Percentiles rank a stretch among this genome's conserved stretches.
Conservation (phyloP, 2,888 invertebrate genomes). For the Pterostichus madidus region DNA sequence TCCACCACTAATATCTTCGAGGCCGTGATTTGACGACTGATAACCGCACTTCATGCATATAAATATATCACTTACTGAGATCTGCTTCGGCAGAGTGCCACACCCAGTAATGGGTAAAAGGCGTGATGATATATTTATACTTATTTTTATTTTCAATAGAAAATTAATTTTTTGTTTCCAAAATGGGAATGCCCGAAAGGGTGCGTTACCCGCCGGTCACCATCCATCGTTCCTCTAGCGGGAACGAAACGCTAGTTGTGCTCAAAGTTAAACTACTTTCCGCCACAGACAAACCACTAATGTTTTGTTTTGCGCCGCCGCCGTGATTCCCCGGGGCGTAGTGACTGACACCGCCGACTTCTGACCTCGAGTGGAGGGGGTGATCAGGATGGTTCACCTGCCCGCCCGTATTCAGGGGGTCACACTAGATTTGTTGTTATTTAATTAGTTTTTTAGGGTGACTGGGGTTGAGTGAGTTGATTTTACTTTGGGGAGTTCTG, state of each 20-base stretch:
- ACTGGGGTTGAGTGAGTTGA: neutral
- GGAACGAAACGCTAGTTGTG: conserved; percentile 21
- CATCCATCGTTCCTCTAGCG: neutral
- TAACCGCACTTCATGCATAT: too few species aligned
- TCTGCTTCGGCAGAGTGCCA: too few species aligned
- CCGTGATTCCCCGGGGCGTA: conserved; percentile 57
- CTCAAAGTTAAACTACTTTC: conserved; percentile 62
- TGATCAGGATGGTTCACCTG: conserved; percentile 8
- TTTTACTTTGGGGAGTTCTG: neutral
- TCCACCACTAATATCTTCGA: too few species aligned
- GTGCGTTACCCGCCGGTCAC: conserved; percentile 16
- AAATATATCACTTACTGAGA: too few species aligned
- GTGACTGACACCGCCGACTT: conserved; percentile 44
- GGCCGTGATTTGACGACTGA: too few species aligned
- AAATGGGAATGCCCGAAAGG: too few species aligned
- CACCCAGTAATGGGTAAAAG: too few species aligned
- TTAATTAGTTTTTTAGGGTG: conserved; percentile 21
- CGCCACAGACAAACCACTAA: conserved; percentile 57
- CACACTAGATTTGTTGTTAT: conserved; percentile 4
- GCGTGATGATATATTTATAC: too few species aligned
- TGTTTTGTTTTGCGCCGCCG: conserved; percentile 61
- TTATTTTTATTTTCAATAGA: too few species aligned
- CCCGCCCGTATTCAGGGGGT: conserved; percentile 28
- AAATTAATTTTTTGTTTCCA: too few species aligned
- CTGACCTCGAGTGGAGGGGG: neutral